Percentiles rank a stretch among this genome's conserved stretches.
These are phyloP conservation scores for Gymnobelideus leadbeateri DNA, from an alignment of 2,113 vertebrate species.

Conservation along the genomic window DNA sequence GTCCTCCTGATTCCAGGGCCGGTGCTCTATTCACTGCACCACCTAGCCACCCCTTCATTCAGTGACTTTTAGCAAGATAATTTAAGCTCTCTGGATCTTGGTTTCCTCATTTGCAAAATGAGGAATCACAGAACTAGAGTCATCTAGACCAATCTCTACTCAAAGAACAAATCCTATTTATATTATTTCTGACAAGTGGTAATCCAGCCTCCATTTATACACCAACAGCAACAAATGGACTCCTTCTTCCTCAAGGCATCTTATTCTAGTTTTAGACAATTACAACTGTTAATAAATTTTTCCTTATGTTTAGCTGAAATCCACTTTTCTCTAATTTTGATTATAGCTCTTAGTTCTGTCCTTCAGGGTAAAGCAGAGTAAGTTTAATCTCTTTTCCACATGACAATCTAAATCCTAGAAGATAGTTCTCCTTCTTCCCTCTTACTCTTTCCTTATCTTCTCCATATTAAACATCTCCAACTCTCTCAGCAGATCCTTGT, in stretches of 20 bases:
- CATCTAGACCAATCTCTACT: neutral
- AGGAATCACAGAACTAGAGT: neutral
- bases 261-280: neutral
- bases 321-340: neutral
- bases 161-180: neutral
- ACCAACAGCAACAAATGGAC: neutral
- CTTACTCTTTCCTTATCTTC: neutral
- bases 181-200: neutral
- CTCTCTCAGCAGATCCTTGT: neutral
- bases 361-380: neutral
- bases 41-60: too few relatives aligned
- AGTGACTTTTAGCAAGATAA: neutral
- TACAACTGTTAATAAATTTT: neutral
- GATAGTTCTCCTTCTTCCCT: neutral
- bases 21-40: too few relatives aligned
- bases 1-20: too few relatives aligned
- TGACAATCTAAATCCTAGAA: neutral
- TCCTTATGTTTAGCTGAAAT: neutral
- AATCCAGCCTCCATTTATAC: neutral
- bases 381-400: neutral
- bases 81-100: conserved; percentile 9
- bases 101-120: conserved; percentile 29
- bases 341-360: neutral
- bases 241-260: neutral
- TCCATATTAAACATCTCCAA: neutral